phyloP scores from a whole-genome alignment of 2,888 invertebrate species.

The Hydropsyche betteni region DNA sequence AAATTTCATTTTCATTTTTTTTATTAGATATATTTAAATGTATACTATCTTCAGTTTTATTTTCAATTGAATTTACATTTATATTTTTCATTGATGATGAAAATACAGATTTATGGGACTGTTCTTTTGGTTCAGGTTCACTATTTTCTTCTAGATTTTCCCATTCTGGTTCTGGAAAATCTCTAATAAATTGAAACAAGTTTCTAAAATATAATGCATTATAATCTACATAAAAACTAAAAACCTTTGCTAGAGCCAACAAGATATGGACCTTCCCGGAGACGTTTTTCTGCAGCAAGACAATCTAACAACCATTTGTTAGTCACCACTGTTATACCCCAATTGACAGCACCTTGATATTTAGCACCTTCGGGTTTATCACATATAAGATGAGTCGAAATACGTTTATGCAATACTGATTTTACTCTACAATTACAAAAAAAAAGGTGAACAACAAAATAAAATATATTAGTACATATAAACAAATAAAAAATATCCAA shows the following conservation, averaged over 20 bases:
- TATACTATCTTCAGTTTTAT: slow-evolving; percentile 15
- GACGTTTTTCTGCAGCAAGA: slow-evolving; percentile 65
- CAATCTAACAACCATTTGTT: slow-evolving; percentile 82
- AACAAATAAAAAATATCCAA: too few relatives aligned
- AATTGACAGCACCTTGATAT: slow-evolving; percentile 82
- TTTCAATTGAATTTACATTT: neutral
- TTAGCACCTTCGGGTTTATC: slow-evolving; percentile 80
- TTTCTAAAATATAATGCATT: neutral
- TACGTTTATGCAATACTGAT: slow-evolving; percentile 61
- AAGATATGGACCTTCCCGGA: slow-evolving; percentile 67
- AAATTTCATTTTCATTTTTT: neutral
- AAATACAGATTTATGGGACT: too few relatives aligned
- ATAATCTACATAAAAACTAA: slow-evolving; percentile 7
- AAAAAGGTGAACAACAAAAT: neutral
- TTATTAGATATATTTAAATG: neutral
- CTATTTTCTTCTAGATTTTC: slow-evolving; percentile 1
- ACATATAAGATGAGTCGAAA: slow-evolving; percentile 81
- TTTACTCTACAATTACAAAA: slow-evolving; percentile 57
- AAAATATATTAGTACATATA: slow-evolving; percentile 13
- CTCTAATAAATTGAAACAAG: neutral
- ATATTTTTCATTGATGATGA: neutral
- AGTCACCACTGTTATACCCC: slow-evolving; percentile 83
- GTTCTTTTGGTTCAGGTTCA: neutral
- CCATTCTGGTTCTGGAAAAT: slow-evolving; percentile 26
- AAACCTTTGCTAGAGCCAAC: slow-evolving; percentile 68